Base-by-base conservation (phyloP, 2,797 vertebrate genomes). In the Nyctibius grandis region DNA sequence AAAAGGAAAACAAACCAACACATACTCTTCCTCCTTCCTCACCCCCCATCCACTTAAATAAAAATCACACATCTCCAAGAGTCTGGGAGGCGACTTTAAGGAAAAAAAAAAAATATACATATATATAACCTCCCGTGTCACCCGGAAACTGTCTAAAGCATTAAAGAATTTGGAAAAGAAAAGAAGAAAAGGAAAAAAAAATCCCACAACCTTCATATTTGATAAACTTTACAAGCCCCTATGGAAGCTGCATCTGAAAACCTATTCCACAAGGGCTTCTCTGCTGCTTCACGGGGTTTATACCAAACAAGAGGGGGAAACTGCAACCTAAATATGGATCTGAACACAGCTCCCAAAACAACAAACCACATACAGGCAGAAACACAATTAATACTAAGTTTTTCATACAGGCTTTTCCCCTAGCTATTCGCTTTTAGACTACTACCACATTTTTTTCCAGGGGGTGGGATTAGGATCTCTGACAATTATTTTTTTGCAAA, bases 391-490 rank as follows among this genome's bases (percentile, higher is more conserved):
- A 88, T 51, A 67, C 56, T 7, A 79, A 94, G 77, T 94, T 96
- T 81, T 88, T 36, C 60, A 63, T 40, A 47, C 11, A 91, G 82
- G 60, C 54, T 85, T 90, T 79, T 48, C 44, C 36, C 77, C 57
- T 48, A 69, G 82, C 88, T 92, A 61, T 53, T 51, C 96, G 92
- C 95, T 97, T 95, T 95, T 47, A 94, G 94, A 97, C 94, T 97
- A 57, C 72, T 63, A 78, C 36, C 42, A 63, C 40, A 84, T 94
- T 98, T 94, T 45, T 87, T 88, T 68, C 22, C 47, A 69, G 85
- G 93, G 94, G 91, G 75, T 81, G 91, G 92, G 94, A 91, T 86
- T 93, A 87, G 89, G 84, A 82, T 82, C 67, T 61, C 73, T 67
- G 82, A 88, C 74, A 79, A 86, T 79, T 61, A 23, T 45, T 51